Percentiles rank a stretch among this genome's conserved stretches.
Evolutionary conservation across 2,113 vertebrate genomes (phyloP).

Genomic region (Labeo rohita): DNA sequence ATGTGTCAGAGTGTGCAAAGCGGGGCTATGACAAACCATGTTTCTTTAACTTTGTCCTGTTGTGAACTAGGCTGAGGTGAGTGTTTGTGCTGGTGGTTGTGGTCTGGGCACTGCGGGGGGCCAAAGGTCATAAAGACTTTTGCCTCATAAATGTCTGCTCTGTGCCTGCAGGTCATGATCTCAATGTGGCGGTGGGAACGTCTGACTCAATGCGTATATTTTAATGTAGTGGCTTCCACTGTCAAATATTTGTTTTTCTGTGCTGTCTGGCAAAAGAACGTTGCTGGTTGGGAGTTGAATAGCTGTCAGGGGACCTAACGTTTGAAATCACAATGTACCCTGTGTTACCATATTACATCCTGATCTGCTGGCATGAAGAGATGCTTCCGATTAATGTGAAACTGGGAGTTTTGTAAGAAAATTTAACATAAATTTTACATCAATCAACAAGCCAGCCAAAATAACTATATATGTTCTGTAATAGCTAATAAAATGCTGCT

Average conservation of each 20-base stretch:
- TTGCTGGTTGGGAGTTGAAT: neutral
- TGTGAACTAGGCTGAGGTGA: slow-evolving; percentile 15
- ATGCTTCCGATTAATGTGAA: slow-evolving; percentile 27
- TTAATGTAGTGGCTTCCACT: slow-evolving; percentile 38
- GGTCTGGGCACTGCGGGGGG: neutral
- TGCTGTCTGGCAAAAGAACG: slow-evolving; percentile 24
- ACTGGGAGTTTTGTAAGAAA: neutral
- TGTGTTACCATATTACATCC: neutral
- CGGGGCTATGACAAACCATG: slow-evolving; percentile 10
- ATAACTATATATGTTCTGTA: neutral
- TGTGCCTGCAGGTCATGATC: slow-evolving; percentile 36
- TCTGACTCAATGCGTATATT: slow-evolving; percentile 32
- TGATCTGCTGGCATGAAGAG: slow-evolving; percentile 17
- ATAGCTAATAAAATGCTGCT: no score
- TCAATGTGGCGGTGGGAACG: slow-evolving; percentile 14
- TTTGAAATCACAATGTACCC: slow-evolving; percentile 20
- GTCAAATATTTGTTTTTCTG: slow-evolving; percentile 53
- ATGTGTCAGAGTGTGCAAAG: neutral
- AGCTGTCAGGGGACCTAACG: neutral
- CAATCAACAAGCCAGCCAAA: neutral
- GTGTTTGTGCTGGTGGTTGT: slow-evolving; percentile 35
- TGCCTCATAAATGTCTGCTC: slow-evolving; percentile 40
- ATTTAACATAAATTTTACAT: no score
- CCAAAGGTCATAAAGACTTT: slow-evolving; percentile 45
- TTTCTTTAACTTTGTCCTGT: neutral